Conservation (phyloP, 2,888 invertebrate genomes). For the Salticus scenicus region DNA sequence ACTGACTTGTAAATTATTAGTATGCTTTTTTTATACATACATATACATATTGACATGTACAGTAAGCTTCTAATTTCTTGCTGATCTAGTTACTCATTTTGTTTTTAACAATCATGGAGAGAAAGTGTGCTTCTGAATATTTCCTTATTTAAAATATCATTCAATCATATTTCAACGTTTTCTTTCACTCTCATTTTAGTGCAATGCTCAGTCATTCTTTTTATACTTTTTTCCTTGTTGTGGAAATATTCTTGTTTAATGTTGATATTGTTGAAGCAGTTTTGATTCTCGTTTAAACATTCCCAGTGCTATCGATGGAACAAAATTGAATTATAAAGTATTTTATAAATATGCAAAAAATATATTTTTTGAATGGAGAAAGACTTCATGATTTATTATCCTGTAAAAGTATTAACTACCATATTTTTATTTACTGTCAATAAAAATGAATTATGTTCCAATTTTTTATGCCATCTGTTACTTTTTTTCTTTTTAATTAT, state of each 20-base stretch:
- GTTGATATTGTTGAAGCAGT: not conserved
- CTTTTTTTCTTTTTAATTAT: not conserved
- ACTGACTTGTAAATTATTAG: conserved; percentile 67
- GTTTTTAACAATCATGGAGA: conserved; percentile 6
- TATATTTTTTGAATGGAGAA: not conserved
- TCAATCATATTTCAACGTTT: not conserved
- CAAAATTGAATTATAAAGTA: not conserved
- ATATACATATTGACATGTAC: conserved; percentile 53
- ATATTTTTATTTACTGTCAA: too few species aligned
- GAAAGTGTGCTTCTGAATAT: not conserved
- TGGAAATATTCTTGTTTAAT: not conserved
- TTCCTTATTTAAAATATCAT: conserved; percentile 8
- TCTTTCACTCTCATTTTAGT: not conserved
- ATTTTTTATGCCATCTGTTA: too few species aligned
- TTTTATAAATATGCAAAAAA: not conserved
- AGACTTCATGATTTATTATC: not conserved
- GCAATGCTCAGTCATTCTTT: not conserved
- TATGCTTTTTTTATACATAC: conserved; percentile 45
- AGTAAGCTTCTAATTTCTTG: conserved; percentile 26
- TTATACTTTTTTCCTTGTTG: not conserved
- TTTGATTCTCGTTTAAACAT: not conserved
- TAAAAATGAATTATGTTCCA: too few species aligned
- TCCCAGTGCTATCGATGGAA: not conserved
- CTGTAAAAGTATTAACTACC: too few species aligned
- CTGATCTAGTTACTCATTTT: not conserved